A percentile compares a stretch with the other conserved stretches of the same genome.
phyloP scores from a whole-genome alignment of 2,797 vertebrate species.

The Lophotriccus pileatus region DNA sequence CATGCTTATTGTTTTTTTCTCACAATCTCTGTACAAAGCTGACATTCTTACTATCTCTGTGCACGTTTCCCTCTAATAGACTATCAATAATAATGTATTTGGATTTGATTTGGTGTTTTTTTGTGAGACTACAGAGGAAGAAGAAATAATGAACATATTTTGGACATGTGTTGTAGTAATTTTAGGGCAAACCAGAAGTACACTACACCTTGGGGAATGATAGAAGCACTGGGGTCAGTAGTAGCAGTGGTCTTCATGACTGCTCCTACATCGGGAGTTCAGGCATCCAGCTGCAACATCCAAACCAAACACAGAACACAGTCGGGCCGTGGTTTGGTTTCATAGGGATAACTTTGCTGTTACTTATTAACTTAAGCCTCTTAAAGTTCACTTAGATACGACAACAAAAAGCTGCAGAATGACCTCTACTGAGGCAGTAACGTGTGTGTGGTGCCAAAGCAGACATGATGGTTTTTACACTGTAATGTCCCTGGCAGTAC shows the following conservation, averaged over 20 bases:
- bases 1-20: background rate
- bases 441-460: background rate
- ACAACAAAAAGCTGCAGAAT: constrained; percentile 1
- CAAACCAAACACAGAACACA: background rate
- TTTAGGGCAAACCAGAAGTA: background rate
- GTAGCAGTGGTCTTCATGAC: background rate
- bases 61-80: background rate
- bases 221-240: background rate
- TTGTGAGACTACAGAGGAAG: background rate
- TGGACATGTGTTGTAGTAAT: background rate
- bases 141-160: background rate
- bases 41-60: background rate
- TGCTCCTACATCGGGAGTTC: background rate
- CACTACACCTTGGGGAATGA: background rate
- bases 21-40: background rate
- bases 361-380: constrained; percentile 33
- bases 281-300: background rate
- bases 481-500: background rate
- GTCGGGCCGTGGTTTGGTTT: background rate
- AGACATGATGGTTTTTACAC: background rate
- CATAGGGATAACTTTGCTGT: background rate
- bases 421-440: background rate
- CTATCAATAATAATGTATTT: background rate
- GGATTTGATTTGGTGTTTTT: background rate
- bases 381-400: constrained; percentile 27